These are phyloP conservation scores for Blomia tropicalis DNA, from an alignment of 2,888 invertebrate species.

Conservation along the genomic window DNA sequence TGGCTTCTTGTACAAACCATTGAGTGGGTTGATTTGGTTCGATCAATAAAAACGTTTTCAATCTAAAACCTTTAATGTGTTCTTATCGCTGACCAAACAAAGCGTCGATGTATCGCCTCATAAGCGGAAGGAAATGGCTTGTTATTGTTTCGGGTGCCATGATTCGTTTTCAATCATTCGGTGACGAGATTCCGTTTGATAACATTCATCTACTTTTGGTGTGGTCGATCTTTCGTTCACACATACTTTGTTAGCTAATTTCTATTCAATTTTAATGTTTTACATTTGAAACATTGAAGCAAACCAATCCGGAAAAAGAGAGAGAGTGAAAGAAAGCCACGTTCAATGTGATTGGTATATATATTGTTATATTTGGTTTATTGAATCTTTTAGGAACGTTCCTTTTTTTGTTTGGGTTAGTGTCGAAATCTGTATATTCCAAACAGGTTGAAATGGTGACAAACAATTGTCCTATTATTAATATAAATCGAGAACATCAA, in stretches of 20 bases:
- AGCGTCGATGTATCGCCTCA: not conserved
- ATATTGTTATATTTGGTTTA: too few relatives aligned
- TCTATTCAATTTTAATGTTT: not conserved
- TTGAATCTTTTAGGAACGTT: too few relatives aligned
- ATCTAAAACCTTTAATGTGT: too few relatives aligned
- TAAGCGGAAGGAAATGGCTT: slow-evolving; percentile 9
- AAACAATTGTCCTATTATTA: not conserved
- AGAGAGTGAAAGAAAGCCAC: too few relatives aligned
- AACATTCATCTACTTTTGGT: not conserved
- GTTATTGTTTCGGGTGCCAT: slow-evolving; percentile 9
- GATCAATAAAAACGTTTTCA: too few relatives aligned
- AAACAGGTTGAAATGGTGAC: slow-evolving; percentile 1
- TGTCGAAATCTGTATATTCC: not conserved
- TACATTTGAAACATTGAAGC: not conserved
- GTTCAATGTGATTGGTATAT: too few relatives aligned
- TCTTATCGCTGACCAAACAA: too few relatives aligned
- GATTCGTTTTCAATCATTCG: too few relatives aligned
- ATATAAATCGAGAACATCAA: not conserved
- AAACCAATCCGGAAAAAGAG: too few relatives aligned
- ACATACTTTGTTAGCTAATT: not conserved
- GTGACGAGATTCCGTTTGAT: not conserved
- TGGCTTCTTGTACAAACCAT: too few relatives aligned
- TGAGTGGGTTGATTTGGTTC: too few relatives aligned
- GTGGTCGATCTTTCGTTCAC: not conserved
- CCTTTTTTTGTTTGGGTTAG: too few relatives aligned